Conservation (phyloP, 30 jellyfish, hydroid and myxozoan genomes). For the Pelagia noctiluca region DNA sequence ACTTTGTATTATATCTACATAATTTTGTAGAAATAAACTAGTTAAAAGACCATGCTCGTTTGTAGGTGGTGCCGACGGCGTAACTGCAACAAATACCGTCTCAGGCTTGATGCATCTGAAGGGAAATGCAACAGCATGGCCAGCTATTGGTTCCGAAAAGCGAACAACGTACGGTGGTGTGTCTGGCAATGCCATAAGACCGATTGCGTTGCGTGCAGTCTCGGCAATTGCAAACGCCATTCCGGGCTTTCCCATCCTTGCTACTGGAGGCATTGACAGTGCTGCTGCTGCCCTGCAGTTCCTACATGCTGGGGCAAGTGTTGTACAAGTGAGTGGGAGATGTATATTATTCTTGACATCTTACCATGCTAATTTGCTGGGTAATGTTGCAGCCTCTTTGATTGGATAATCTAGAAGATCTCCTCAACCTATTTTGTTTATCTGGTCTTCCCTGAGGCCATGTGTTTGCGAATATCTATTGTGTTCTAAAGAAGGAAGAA, state of each 20-base stretch:
- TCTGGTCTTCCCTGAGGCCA: no score
- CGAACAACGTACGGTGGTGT: constrained; percentile 98
- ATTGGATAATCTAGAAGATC: no score
- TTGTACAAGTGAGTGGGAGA: constrained; percentile 72
- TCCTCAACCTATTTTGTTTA: no score
- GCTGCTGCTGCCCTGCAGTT: constrained; percentile 92
- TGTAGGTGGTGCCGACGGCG: constrained; percentile 99
- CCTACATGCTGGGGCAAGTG: constrained; percentile 98
- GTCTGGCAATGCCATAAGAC: constrained; percentile 98
- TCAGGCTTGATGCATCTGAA: constrained; percentile 95
- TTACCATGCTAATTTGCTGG: no score
- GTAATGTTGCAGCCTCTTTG: no score
- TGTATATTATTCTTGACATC: neutral
- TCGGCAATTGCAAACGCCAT: constrained; percentile 94
- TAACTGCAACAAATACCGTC: constrained; percentile 97
- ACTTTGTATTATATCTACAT: no score
- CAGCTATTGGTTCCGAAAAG: constrained; percentile 87
- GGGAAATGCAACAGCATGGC: constrained; percentile 95
- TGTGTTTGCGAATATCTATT: no score
- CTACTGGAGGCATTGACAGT: constrained; percentile 98
- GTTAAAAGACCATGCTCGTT: no score
- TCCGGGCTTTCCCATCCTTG: constrained; percentile 97
- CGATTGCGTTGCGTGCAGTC: constrained; percentile 97
- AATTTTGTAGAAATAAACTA: no score
- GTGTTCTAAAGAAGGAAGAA: no score